Evolutionary conservation across 2,113 vertebrate genomes (phyloP).

Genomic region (Onychorhynchus coronatus): DNA sequence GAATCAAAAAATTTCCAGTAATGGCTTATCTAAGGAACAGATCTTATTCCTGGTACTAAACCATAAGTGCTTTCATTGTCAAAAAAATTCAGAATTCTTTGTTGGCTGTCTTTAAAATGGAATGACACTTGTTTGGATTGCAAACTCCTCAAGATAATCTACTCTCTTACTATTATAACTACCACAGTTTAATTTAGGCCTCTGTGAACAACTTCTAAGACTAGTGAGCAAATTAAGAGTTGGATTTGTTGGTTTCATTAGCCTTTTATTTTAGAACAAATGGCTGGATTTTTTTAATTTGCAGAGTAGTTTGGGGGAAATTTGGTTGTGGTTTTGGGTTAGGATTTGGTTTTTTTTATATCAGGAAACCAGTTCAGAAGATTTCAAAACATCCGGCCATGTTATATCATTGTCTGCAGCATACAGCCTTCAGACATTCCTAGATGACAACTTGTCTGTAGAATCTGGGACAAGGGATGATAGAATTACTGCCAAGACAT

Average conservation of each 20-base stretch:
- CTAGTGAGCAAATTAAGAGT: not conserved
- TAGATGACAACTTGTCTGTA: not conserved
- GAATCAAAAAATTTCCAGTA: not conserved
- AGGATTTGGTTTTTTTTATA: accelerated
- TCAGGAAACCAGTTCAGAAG: not conserved
- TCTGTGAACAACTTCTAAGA: not conserved
- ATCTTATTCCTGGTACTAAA: not conserved
- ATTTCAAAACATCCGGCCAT: not conserved
- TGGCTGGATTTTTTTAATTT: not conserved
- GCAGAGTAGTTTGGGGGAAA: not conserved
- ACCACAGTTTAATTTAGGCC: not conserved
- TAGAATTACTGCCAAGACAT: not conserved
- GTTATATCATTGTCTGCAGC: not conserved
- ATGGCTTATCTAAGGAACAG: not conserved
- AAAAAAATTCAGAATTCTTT: not conserved
- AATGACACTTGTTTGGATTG: not conserved
- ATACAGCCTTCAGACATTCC: not conserved
- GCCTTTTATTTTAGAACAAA: not conserved
- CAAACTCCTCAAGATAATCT: not conserved
- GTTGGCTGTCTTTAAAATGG: not conserved
- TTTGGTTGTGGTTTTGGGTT: not conserved
- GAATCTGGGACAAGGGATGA: not conserved
- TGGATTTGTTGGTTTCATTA: not conserved
- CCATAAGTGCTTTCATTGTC: not conserved
- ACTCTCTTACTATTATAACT: not conserved